Conservation (phyloP, 2,113 vertebrate species). For the Laticauda laticaudata region DNA sequence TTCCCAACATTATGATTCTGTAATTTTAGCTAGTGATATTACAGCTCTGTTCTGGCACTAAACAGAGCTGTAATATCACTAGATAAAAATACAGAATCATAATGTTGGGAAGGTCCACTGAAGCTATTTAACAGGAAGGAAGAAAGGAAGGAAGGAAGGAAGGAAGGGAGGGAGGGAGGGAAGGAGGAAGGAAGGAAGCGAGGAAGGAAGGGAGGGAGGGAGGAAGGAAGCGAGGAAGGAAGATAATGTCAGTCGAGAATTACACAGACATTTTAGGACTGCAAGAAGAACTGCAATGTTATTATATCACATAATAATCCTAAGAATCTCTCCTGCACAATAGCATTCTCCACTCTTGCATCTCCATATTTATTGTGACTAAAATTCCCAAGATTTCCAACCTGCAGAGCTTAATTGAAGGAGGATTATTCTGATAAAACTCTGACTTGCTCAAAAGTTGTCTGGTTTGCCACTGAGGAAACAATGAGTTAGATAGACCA, state of each 20-base stretch:
- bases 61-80: background rate
- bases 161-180: background rate
- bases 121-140: background rate
- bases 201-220: no score
- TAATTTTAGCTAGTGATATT: background rate
- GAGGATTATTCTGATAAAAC: background rate
- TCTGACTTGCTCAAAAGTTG: background rate
- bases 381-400: background rate
- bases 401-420: background rate
- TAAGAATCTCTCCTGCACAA: background rate
- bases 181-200: background rate
- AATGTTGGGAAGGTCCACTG: background rate
- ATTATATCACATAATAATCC: background rate
- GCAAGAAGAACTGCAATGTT: background rate
- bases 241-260: background rate
- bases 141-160: no score
- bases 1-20: background rate
- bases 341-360: background rate
- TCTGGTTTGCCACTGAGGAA: background rate
- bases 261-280: background rate
- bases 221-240: background rate
- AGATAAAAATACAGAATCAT: background rate
- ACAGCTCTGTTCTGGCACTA: background rate
- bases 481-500: background rate
- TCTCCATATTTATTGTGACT: background rate